Evolutionary conservation across 2,888 invertebrate species (phyloP), one percentile per base, ranked within the genome.

Genomic region (Heliconius hortense): DNA sequence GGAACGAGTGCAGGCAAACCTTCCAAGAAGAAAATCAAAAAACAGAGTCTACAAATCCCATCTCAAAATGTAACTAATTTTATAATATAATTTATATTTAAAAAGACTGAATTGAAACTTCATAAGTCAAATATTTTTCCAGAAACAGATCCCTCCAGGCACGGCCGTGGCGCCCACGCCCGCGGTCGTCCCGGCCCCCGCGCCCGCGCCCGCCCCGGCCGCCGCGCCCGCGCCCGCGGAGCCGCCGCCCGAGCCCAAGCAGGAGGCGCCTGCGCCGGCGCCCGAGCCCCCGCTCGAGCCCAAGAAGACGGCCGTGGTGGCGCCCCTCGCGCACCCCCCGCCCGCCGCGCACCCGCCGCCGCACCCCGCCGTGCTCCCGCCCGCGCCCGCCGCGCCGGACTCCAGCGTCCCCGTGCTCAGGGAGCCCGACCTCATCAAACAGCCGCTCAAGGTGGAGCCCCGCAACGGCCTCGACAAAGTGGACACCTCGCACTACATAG

Each of bases 401-500:
- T 82, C 90, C 72, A 81, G 83, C 71, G 80, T 86, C 18, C 86
- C 87, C 64, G 81, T 84, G 83, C 85, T 70, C 82, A 79, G 81
- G 26, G 82, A 87, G 28, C 10, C 80, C 4, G 87, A 88, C 2
- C 87, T 89, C 0, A 85, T 80, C 59, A 91, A 91, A 76, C 84
- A 86, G 4, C 70, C 83, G 72, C 64, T 85, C 77, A 90, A 92
- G 87, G 59, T 86, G 73, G 88, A 94, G 82, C 83, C 90, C 75
- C 89, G 87, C 80, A 95, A 91, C 84, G 94, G 93, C 2, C 86
- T 93, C 68, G 93, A 93, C 76, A 93, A 92, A 79, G 83, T 90
- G 3, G 93, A 93, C 77, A 79, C 91, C 11, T 92, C 93, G 31
- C 94, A 91, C 78, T 93, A 91, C 82, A 95, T 96, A 76, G 96